These are phyloP conservation scores for Mimas tiliae DNA, from an alignment of 2,888 invertebrate genomes.

Conservation along the genomic window DNA sequence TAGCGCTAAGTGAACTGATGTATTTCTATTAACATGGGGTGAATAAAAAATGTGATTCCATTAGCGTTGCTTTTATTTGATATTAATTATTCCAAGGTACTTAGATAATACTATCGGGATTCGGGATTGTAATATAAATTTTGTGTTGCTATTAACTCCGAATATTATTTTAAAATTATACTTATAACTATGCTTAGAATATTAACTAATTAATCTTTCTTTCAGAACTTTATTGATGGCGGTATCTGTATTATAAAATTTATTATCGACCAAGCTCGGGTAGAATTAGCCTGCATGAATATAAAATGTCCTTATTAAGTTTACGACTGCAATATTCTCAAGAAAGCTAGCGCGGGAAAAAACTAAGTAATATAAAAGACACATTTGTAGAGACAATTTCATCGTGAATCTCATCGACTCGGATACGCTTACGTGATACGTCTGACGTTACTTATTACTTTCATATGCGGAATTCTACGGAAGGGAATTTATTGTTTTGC, in stretches of 20 bases:
- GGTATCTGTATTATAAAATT: background rate
- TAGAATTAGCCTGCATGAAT: constrained; percentile 10
- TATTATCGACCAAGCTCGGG: background rate
- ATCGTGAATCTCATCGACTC: constrained; percentile 41
- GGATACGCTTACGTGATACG: constrained; percentile 36
- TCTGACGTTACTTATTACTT: constrained; percentile 54
- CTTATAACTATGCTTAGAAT: no score
- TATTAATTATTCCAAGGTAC: background rate
- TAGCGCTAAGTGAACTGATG: no score
- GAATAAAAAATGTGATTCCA: background rate
- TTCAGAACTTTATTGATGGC: background rate
- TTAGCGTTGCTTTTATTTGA: background rate
- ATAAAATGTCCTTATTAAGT: constrained; percentile 10
- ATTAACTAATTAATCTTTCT: background rate
- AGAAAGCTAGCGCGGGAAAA: constrained; percentile 28
- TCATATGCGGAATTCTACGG: constrained; percentile 48
- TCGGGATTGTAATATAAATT: no score
- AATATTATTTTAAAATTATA: no score
- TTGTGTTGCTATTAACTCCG: no score
- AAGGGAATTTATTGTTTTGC: constrained; percentile 45
- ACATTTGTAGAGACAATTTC: constrained; percentile 34
- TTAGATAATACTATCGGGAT: no score
- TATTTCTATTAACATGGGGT: constrained; percentile 4
- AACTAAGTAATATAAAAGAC: constrained; percentile 29
- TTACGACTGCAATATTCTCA: constrained; percentile 22